These are phyloP conservation scores for Drosophila teissieri DNA, from an alignment of 1,140 invertebrate species.

Conservation along the genomic window DNA sequence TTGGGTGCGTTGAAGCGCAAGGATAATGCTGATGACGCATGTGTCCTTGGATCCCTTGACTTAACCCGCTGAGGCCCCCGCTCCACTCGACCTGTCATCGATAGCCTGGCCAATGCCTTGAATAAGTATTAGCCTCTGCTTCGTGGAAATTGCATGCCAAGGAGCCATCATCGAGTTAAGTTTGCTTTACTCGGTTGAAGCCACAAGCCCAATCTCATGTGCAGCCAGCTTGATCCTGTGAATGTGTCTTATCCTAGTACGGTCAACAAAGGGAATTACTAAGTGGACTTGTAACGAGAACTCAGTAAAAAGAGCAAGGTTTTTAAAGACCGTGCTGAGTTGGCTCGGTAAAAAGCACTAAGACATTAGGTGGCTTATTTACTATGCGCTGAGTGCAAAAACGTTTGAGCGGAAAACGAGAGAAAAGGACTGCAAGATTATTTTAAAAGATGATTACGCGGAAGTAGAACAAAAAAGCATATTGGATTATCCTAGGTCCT, in stretches of 20 bases:
- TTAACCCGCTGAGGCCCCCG: slow-evolving; percentile 10
- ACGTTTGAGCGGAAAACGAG: slow-evolving; percentile 5
- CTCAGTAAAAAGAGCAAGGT: not conserved
- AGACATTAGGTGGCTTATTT: slow-evolving; percentile 61
- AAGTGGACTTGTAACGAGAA: slow-evolving; percentile 36
- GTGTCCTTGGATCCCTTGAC: slow-evolving; percentile 26
- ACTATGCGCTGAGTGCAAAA: slow-evolving; percentile 52
- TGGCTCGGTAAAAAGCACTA: slow-evolving; percentile 14
- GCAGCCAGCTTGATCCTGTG: slow-evolving; percentile 47
- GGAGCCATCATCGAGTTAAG: slow-evolving; percentile 52
- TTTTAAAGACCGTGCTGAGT: slow-evolving; percentile 24
- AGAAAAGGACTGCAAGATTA: slow-evolving; percentile 9
- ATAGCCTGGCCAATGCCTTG: slow-evolving; percentile 46
- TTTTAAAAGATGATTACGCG: no score
- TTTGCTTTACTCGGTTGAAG: slow-evolving; percentile 51
- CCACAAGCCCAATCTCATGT: slow-evolving; percentile 48
- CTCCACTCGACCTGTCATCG: slow-evolving; percentile 46
- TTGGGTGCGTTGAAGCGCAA: slow-evolving; percentile 60
- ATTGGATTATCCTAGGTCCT: no score
- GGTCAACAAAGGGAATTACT: slow-evolving; percentile 63
- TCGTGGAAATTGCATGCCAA: slow-evolving; percentile 62
- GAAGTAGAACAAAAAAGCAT: no score
- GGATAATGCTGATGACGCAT: slow-evolving; percentile 61
- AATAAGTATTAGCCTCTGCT: slow-evolving; percentile 48
- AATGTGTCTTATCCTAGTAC: slow-evolving; percentile 35